Base-by-base conservation (phyloP, 2,888 invertebrate species). In the Conistra vaccinii region DNA sequence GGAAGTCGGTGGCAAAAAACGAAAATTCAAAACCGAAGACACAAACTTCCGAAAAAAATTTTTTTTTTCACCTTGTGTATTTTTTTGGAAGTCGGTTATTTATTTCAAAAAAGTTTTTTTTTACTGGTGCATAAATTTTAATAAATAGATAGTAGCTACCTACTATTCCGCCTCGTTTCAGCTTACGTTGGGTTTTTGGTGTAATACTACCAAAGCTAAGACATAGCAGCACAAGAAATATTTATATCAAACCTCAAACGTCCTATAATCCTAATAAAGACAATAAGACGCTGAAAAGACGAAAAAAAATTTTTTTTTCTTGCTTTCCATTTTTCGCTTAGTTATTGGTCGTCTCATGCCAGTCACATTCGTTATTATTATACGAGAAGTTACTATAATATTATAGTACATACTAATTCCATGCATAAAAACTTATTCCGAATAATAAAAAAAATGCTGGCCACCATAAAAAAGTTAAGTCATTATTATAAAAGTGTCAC, bases 321-420 rank as follows among this genome's bases (percentile, higher is more conserved):
- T 10, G 5, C 10, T 6, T 0, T 3, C 0, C 3, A 2, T 3
- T 29, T 26, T 35, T 3, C 26, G 3, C 0, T 5, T 0, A 14
- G 1, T 3, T 29, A 26, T 26, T 9, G 26, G 5, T 26, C 9
- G 9, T 57, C 17, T 48, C 26, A 48, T 29, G 7, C 12, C 26
- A 29, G 29, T 51, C 9, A 14, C 14, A n/a, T 58, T 72, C 12
- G 20, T 12, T 23, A 71, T 42, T 29, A 20, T 29, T 29, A 17
- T 3, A 14, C 5, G 14, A 12, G 53, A 12, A 17, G n/a, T n/a
- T n/a, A n/a, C n/a, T n/a, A n/a, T n/a, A n/a, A 48, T 48, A 20
- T 7, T 23, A 14, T 14, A n/a, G 35, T 39, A n/a, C 29, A 32
- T 32, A 65, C 45, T 45, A 45, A 65, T 65, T 29, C 48, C 29